These are phyloP conservation scores for Choloepus didactylus DNA, from an alignment of 2,797 vertebrate genomes.

Conservation along the genomic window DNA sequence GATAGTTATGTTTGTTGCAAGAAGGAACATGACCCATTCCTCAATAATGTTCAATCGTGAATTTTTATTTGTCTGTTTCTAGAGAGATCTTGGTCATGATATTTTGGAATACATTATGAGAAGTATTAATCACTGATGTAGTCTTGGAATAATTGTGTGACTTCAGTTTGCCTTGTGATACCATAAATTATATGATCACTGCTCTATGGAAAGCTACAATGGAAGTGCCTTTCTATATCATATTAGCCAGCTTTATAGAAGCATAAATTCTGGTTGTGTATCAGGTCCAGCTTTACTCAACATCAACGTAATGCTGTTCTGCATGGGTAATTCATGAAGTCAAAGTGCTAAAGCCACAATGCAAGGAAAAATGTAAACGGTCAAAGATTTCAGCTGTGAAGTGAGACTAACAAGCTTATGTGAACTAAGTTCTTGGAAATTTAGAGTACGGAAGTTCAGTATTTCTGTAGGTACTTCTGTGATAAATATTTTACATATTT, in stretches of 20 bases:
- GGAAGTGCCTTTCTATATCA: neutral
- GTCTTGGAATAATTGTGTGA: constrained; percentile 31
- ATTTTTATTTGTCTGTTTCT: constrained; percentile 47
- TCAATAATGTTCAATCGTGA: neutral
- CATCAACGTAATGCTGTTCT: neutral
- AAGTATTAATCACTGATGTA: constrained; percentile 31
- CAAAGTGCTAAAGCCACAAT: neutral
- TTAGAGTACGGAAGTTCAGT: neutral
- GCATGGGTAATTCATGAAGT: neutral
- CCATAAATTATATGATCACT: neutral
- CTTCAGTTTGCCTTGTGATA: neutral
- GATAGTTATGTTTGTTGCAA: neutral
- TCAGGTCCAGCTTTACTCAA: neutral
- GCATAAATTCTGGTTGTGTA: neutral
- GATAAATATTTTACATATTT: constrained; percentile 48
- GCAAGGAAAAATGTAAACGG: neutral
- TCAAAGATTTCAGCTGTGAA: neutral
- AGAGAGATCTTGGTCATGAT: neutral
- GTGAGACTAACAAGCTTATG: neutral
- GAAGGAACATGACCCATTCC: neutral
- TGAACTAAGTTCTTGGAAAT: neutral
- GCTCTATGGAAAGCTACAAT: neutral
- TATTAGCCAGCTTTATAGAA: constrained; percentile 6
- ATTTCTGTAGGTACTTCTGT: constrained; percentile 41
- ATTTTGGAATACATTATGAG: neutral